Evolutionary conservation across 2,888 invertebrate species (phyloP), one percentile per base, ranked within the genome.

Genomic region (Catonia carolina): DNA sequence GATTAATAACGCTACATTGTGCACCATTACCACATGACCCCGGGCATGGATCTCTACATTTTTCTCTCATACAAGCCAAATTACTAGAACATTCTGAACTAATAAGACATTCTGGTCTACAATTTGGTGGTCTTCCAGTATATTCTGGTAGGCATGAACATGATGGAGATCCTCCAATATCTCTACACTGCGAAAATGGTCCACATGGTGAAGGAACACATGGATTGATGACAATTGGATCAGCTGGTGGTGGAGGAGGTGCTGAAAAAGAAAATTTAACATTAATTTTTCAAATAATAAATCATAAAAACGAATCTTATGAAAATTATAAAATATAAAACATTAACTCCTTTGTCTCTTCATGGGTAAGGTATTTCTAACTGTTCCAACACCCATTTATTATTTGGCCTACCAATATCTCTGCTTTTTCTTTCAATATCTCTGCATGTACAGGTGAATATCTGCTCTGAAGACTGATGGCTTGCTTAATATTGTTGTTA

Each of bases 1-100:
- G 89, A 69, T 85, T 86, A 65, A 85, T 76, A 50, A 86, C 86
- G 63, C 79, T 79, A 71, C 92, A 92, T 60, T 81, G 75, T 20
- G 90, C 83, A 68, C 83, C 80, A 57, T 82, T 72, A 50, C 89
- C 89, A 70, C 89, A 89, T 48, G 85, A 82, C 42, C 75, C 74
- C 17, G 73, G 73, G 60, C 78, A 78, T 2, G 77, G 77, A 62
- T 78, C 75, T 55, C 68, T 67, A 58, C 78, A 78, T 61, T 72
- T 74, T 58, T 74, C 71, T 59, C 72, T 83, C 49, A 83, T 83
- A 67, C 88, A 88, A 12, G 88, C 60, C 45, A 51, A 33, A 8
- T 68, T 62, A 48, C 81, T 83, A 2, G 82, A 71, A 64, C 78
- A 78, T 56, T 77, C 77, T 7, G 72, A 65, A 61, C 71, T 72